Evolutionary conservation across 2,888 invertebrate genomes (phyloP), one percentile per base, ranked within the genome.

Genomic region (Incurvaria masculella): DNA sequence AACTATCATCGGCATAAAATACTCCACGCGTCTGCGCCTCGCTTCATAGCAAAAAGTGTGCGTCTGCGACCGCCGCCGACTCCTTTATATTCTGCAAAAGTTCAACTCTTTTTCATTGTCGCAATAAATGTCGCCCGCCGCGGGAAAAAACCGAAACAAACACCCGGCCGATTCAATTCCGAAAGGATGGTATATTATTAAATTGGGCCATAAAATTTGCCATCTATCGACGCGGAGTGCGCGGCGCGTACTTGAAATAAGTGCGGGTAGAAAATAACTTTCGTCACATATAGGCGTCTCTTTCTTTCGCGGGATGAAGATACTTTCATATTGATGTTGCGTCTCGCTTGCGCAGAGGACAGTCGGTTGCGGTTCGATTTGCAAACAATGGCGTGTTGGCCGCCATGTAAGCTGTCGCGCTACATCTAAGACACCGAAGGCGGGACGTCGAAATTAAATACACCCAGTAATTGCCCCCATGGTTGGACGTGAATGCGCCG

Each of bases 381-480:
- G 74, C 78, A 79, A 76, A 78, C 78, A 79, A 78, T 79, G 61
- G 72, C 69, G 62, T 75, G 78, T 78, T 64, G 64, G 60, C 64
- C 63, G 66, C 68, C 65, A 63, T 69, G 72, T 73, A 58, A 51
- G 57, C 64, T 65, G 69, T 68, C 71, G 53, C 52, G 52, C 57
- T 59, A 65, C 68, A 65, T 68, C 68, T 66, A 62, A 70, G 62
- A 65, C 58, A 62, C 66, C 68, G 64, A 64, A 65, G 61, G 62
- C 61, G 63, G 60, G 61, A 66, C 63, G 64, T 71, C 65, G 33
- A 72, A 69, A 69, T 69, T 64, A 66, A 68, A 69, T 62, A 63
- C 61, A 33, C 33, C 11, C 33, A 14, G 33, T 33, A 33, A 33
- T 33, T 33, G 33, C 33, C 10, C 10, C 6, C 23, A 10, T 5